Evolutionary conservation across 2,797 vertebrate genomes (phyloP), one percentile per base, ranked within the genome.

Genomic region (Spatula clypeata): DNA sequence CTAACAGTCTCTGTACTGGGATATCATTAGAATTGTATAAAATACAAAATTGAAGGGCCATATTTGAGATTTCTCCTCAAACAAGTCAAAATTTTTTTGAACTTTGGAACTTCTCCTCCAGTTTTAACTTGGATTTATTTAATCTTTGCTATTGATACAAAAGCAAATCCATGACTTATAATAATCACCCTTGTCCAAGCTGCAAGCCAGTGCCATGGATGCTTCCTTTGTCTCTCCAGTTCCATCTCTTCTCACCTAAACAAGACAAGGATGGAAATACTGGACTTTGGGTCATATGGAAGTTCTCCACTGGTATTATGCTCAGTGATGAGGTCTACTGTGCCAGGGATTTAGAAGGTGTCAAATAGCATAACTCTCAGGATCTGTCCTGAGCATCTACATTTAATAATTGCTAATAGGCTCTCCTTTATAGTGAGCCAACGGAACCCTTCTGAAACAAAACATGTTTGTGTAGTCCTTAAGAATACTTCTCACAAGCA

Each of bases 391-490:
- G 72, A 77, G 17, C 23, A 73, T 51, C 16, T 38, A 69, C 7
- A 18, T 32, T 62, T 11, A 29, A 34, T 24, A 66, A 0, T 6
- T 27, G 16, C 21, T 49, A 6, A 15, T 36, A 74, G 32, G 9
- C 4, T 75, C 9, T 5, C 14, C 31, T 57, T 57, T 54, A 65
- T 11, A 76, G 4, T 17, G 27, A 91, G 58, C 18, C 40, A 85
- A 40, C 3, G 47, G 86, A 91, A 66, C 38, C 15, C 12, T 17
- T 16, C 38, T 89, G 57, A 91, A 91, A 67, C 1, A 60, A 81
- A 81, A 15, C 6, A 27, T 0, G 0, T 5, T 64, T 29, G 1
- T 26, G n/a, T 54, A 9, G 9, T 55, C 18, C 18, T 19, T 9
- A 5, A 8, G 16, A 34, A 29, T 29, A 49, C 11, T 40, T 36